These are phyloP conservation scores for Pontoporia blainvillei DNA, from an alignment of 2,113 vertebrate species.

Conservation along the genomic window DNA sequence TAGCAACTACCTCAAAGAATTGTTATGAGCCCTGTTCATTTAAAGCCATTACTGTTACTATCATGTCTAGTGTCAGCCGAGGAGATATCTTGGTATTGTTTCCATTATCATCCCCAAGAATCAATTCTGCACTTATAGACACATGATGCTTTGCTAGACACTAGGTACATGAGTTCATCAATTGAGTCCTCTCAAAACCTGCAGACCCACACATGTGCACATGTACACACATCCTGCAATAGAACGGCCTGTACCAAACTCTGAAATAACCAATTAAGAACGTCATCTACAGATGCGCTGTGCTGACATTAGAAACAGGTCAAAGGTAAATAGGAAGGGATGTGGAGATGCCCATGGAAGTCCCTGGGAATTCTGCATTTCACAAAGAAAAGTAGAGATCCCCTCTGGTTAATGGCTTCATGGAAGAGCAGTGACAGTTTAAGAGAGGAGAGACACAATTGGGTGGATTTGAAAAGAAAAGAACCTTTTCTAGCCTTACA, in stretches of 20 bases:
- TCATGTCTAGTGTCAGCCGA: background rate
- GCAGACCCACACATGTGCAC: background rate
- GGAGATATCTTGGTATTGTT: background rate
- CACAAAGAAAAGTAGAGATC: background rate
- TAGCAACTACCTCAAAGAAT: background rate
- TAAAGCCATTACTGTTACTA: background rate
- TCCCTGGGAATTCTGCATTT: background rate
- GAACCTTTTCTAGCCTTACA: background rate
- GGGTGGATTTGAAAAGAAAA: background rate
- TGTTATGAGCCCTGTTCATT: background rate
- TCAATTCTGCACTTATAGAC: too few relatives aligned
- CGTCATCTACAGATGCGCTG: background rate
- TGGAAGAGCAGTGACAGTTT: background rate
- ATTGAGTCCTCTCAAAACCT: background rate
- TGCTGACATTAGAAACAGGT: background rate
- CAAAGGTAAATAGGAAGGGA: background rate
- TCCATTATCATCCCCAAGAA: background rate
- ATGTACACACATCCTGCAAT: background rate
- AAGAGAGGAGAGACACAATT: background rate
- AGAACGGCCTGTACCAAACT: background rate
- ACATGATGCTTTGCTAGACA: background rate
- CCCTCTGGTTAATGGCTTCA: background rate
- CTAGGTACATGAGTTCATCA: background rate
- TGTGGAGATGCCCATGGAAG: fast-evolving
- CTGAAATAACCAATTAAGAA: fast-evolving